Percentiles rank a stretch among this genome's conserved stretches.
Conservation (phyloP, 2,888 invertebrate genomes). For the Leucophenga montana region DNA sequence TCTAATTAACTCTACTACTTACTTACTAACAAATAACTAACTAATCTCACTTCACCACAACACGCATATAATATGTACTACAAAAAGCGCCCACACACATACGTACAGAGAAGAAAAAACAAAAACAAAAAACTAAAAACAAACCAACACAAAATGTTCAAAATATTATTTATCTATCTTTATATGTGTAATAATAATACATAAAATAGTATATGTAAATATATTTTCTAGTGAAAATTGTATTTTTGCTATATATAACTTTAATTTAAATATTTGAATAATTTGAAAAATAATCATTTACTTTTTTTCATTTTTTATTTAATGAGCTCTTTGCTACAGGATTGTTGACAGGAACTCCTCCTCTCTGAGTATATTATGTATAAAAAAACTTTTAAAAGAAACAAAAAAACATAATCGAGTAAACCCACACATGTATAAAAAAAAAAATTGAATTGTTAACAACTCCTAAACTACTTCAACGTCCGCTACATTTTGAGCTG, state of each 20-base stretch:
- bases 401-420: slow-evolving; percentile 12
- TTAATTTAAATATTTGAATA: not conserved
- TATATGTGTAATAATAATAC: slow-evolving; percentile 3
- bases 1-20: no score
- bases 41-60: no score
- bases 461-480: slow-evolving; percentile 6
- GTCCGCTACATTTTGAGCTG: slow-evolving; percentile 17
- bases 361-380: not conserved
- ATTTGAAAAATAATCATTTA: slow-evolving; percentile 12
- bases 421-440: not conserved
- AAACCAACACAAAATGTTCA: no score
- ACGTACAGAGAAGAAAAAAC: no score
- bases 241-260: no score
- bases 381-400: not conserved
- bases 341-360: slow-evolving; percentile 9
- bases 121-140: no score
- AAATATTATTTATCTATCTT: no score
- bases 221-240: slow-evolving; percentile 13
- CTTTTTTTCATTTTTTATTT: slow-evolving; percentile 23
- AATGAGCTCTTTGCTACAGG: not conserved
- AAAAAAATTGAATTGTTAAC: slow-evolving; percentile 1
- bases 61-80: no score
- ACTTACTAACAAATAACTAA: no score
- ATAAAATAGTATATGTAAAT: not conserved
- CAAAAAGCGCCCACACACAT: no score